These are phyloP conservation scores for Trematocara stigmaticum DNA, from an alignment of 2,113 vertebrate genomes.

Conservation along the genomic window DNA sequence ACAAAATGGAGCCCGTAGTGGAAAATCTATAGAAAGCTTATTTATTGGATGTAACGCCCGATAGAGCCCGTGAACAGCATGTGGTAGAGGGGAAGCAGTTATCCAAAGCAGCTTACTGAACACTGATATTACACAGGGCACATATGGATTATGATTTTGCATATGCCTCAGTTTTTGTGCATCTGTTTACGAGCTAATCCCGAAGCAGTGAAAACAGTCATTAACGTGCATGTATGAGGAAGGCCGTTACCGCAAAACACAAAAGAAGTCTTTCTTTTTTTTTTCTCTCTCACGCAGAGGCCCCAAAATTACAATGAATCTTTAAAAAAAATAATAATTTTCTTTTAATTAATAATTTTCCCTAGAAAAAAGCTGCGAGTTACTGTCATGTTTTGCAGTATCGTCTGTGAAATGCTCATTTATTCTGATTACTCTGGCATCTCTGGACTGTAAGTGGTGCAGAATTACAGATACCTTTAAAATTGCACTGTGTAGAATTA, in stretches of 20 bases:
- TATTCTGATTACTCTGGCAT: neutral
- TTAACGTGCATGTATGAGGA: neutral
- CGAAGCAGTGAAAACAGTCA: neutral
- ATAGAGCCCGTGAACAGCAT: neutral
- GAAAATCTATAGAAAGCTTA: neutral
- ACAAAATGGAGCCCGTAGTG: neutral
- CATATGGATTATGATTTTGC: slow-evolving; percentile 41
- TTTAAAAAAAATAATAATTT: neutral
- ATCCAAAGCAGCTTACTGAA: slow-evolving; percentile 36
- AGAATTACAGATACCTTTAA: neutral
- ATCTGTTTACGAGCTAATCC: slow-evolving; percentile 14
- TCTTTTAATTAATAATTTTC: neutral
- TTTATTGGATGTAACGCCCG: neutral
- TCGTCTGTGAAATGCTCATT: neutral
- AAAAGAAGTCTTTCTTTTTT: neutral
- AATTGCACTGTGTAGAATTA: neutral
- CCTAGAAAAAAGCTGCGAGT: neutral
- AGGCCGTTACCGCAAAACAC: neutral
- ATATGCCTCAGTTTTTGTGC: neutral
- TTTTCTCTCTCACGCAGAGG: neutral
- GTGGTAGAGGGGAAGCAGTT: neutral
- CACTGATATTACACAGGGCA: slow-evolving; percentile 12
- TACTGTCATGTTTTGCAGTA: neutral
- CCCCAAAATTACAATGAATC: neutral
- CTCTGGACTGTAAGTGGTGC: neutral